Evolutionary conservation across 1,140 invertebrate genomes (phyloP), one percentile per base, ranked within the genome.

Genomic region (Batillaria attramentaria): DNA sequence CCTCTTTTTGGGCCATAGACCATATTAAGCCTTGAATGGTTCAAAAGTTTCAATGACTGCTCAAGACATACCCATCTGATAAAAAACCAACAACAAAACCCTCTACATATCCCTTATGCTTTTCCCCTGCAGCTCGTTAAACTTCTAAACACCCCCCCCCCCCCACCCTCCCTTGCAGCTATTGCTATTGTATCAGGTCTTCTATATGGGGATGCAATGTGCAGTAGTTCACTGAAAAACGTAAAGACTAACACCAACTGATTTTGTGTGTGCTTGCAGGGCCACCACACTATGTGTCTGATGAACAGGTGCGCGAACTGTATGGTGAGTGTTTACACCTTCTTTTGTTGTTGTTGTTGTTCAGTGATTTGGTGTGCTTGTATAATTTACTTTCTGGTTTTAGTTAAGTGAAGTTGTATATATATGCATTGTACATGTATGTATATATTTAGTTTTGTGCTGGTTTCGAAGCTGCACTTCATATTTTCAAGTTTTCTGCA

Each of bases 41-140:
- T n/a, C n/a, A n/a, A n/a, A n/a, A n/a, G n/a, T n/a, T n/a, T n/a
- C n/a, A n/a, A n/a, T n/a, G n/a, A n/a, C n/a, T n/a, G n/a, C n/a
- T n/a, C n/a, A n/a, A n/a, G n/a, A n/a, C n/a, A n/a, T n/a, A n/a
- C n/a, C n/a, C n/a, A n/a, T n/a, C n/a, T n/a, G n/a, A 62, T 31
- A 24, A 62, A 62, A 62, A 62, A 62, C 72, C 72, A 73, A 73
- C 72, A 43, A 73, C 72, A 43, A 73, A 57, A 57, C 54, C 72
- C 72, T 57, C 31, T 57, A 46, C 60, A 24, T 42, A 33, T 60
- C 72, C 24, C 72, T 73, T 39, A 31, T 43, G 72, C n/a, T 43
- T 24, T 41, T 24, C 54, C 46, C 6, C 18, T 73, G 54, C 33
- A 57, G 33, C 54, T 41, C 42, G 3, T 41, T 20, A 5, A 20